phyloP scores from a whole-genome alignment of 2,113 vertebrate species.

The Dasyprocta punctata region DNA sequence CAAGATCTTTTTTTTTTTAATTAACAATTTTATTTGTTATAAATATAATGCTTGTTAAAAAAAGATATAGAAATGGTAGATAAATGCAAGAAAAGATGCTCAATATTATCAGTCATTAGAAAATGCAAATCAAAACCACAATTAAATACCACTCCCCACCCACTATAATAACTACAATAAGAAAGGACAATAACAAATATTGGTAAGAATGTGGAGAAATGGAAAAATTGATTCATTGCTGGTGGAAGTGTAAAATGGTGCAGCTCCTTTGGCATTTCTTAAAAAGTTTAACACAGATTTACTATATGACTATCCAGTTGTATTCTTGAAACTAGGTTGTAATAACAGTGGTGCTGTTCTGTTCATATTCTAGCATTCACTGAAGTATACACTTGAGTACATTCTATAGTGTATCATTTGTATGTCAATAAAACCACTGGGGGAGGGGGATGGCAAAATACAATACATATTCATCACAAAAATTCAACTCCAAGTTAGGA shows the following conservation, averaged over 20 bases:
- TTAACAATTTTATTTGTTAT: background rate
- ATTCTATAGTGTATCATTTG: background rate
- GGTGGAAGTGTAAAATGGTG: background rate
- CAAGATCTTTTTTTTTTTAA: background rate
- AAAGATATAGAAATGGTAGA: background rate
- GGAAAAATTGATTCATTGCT: background rate
- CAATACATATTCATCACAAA: background rate
- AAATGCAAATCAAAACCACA: constrained; percentile 3
- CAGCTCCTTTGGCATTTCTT: background rate
- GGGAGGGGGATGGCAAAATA: background rate
- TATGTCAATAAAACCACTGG: background rate
- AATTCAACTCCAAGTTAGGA: background rate
- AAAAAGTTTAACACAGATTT: background rate
- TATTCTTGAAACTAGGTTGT: background rate
- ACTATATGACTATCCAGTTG: background rate
- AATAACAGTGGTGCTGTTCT: background rate
- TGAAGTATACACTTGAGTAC: background rate
- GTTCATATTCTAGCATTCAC: background rate
- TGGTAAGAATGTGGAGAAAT: background rate
- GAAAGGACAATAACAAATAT: background rate
- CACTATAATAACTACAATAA: background rate
- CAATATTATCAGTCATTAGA: background rate
- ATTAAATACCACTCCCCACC: background rate
- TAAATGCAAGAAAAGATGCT: background rate
- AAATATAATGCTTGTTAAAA: background rate